A percentile compares a stretch with the other conserved stretches of the same genome.
These are phyloP conservation scores for Furcifer pardalis DNA, from an alignment of 2,797 vertebrate genomes.

Conservation along the genomic window DNA sequence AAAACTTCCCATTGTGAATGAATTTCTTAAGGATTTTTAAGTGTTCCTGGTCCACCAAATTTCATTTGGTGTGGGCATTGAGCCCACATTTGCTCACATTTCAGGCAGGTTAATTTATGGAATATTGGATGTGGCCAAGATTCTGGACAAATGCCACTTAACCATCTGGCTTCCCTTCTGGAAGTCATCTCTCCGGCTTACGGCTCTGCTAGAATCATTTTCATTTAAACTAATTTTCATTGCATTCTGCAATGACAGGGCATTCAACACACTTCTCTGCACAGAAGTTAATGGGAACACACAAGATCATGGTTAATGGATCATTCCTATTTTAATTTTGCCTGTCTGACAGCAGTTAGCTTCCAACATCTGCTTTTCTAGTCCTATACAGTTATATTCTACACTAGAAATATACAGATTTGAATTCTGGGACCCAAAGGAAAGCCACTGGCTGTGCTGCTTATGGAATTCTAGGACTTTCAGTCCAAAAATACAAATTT, in stretches of 20 bases:
- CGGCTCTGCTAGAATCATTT: slow-evolving; percentile 43
- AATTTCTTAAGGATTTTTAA: neutral
- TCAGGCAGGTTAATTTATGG: neutral
- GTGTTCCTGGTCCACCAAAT: neutral
- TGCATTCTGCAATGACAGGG: slow-evolving; percentile 43
- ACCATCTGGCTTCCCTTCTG: slow-evolving; percentile 64
- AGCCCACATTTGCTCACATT: slow-evolving; percentile 31
- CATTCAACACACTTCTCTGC: slow-evolving; percentile 40
- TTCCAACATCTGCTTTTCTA: neutral
- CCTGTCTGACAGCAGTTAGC: neutral
- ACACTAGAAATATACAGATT: too few relatives aligned
- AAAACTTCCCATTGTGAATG: neutral
- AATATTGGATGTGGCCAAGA: slow-evolving; percentile 42
- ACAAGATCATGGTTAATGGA: neutral
- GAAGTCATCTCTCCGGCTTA: slow-evolving; percentile 44
- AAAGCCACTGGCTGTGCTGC: too few relatives aligned
- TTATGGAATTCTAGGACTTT: too few relatives aligned
- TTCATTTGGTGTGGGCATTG: slow-evolving; percentile 22
- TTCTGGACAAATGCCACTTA: slow-evolving; percentile 48
- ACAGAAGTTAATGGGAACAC: neutral
- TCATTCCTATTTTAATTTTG: slow-evolving; percentile 37
- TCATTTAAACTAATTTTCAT: slow-evolving; percentile 52
- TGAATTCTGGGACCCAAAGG: too few relatives aligned
- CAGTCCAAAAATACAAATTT: too few relatives aligned
- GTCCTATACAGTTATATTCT: neutral